Conservation (phyloP, 2,888 invertebrate species). For the Lathronympha strigana region DNA sequence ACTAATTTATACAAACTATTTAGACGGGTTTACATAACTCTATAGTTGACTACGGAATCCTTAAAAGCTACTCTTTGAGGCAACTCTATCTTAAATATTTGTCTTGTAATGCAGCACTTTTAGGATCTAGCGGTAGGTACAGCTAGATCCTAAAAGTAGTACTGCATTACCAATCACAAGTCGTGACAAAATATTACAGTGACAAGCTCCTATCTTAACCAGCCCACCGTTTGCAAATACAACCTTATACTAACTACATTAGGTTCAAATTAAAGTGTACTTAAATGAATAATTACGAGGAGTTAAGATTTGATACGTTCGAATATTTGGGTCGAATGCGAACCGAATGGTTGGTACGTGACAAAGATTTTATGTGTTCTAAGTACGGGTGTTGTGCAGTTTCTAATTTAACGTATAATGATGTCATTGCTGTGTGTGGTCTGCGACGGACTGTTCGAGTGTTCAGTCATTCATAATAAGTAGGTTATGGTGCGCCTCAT, state of each 20-base stretch:
- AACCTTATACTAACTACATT: not conserved
- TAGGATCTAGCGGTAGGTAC: too few relatives aligned
- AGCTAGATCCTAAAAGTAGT: not conserved
- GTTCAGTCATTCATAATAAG: too few relatives aligned
- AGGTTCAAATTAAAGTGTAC: not conserved
- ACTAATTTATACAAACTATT: too few relatives aligned
- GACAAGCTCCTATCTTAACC: not conserved
- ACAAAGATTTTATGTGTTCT: conserved; percentile 15
- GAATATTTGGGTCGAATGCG: conserved; percentile 10
- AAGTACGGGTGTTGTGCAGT: not conserved
- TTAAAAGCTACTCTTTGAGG: too few relatives aligned
- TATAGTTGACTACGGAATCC: too few relatives aligned
- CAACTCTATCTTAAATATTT: too few relatives aligned
- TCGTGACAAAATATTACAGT: conserved; percentile 11
- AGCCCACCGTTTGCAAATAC: not conserved
- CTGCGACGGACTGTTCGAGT: too few relatives aligned
- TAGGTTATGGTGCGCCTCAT: too few relatives aligned
- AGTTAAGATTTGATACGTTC: not conserved
- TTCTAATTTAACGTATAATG: conserved; percentile 8
- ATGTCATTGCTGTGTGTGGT: conserved; percentile 7
- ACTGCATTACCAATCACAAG: conserved; percentile 3
- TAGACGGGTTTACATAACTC: too few relatives aligned
- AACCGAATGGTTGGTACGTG: conserved; percentile 8
- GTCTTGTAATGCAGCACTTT: not conserved
- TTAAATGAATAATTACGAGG: not conserved